A percentile compares a stretch with the other conserved stretches of the same genome.
Evolutionary conservation across 2,888 invertebrate species (phyloP).

Genomic region (Endotricha flammealis): DNA sequence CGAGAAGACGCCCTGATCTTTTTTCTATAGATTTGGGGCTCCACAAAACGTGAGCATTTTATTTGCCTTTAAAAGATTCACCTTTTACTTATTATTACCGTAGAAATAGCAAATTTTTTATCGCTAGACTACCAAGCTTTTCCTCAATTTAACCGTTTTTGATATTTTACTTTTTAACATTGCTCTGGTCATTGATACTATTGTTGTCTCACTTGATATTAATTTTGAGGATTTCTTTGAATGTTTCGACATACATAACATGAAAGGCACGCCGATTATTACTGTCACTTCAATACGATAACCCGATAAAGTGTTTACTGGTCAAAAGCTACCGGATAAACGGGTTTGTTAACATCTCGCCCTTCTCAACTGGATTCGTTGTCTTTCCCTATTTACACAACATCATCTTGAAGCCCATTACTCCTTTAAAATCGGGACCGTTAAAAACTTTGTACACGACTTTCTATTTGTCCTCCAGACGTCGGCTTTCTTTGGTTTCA

Average conservation of each 20-base stretch:
- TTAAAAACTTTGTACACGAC: neutral
- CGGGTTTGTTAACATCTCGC: slow-evolving; percentile 5
- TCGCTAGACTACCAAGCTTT: slow-evolving; percentile 7
- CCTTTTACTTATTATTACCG: neutral
- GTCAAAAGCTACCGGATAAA: slow-evolving; percentile 8
- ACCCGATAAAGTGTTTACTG: slow-evolving; percentile 2
- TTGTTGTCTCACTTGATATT: too few species aligned
- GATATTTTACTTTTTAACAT: slow-evolving; percentile 1
- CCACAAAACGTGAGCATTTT: slow-evolving; percentile 15
- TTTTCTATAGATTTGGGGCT: slow-evolving; percentile 50
- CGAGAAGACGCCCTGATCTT: slow-evolving; percentile 46
- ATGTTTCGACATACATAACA: too few species aligned
- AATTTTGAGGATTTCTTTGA: too few species aligned
- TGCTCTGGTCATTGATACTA: too few species aligned
- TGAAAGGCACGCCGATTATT: too few species aligned
- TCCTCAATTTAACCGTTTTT: slow-evolving; percentile 8
- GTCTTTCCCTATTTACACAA: neutral
- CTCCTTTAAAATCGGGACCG: neutral
- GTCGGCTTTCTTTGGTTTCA: neutral
- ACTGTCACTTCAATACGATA: neutral
- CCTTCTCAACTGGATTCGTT: slow-evolving; percentile 1
- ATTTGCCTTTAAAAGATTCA: slow-evolving; percentile 3
- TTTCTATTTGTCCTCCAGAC: neutral
- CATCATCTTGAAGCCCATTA: neutral
- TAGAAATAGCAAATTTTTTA: slow-evolving; percentile 4